phyloP scores from a whole-genome alignment of 1,140 invertebrate species.

The Psilanteris sp. region DNA sequence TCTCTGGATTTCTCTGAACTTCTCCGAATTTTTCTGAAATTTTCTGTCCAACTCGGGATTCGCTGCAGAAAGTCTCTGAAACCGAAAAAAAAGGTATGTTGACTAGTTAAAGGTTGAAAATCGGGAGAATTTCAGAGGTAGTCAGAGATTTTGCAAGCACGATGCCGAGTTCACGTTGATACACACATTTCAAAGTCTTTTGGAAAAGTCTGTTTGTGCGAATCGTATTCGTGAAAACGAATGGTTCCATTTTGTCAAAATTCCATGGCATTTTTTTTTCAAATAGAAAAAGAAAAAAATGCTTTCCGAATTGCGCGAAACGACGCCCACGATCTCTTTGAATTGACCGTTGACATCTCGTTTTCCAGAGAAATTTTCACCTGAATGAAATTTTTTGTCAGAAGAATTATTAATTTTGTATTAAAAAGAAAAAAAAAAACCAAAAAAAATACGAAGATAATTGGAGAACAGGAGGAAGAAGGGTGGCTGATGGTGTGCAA shows the following conservation, averaged over 20 bases:
- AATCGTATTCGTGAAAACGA: too few relatives aligned
- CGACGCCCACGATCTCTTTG: constrained; percentile 13
- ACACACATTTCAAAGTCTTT: constrained; percentile 24
- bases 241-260: constrained; percentile 22
- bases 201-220: constrained; percentile 2
- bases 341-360: constrained; percentile 25
- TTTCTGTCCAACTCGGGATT: constrained; percentile 57
- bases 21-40: constrained; percentile 66
- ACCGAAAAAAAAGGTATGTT: too few relatives aligned
- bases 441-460: too few relatives aligned
- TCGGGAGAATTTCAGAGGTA: constrained; percentile 12
- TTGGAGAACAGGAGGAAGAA: constrained; percentile 5
- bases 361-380: constrained; percentile 59
- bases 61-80: constrained; percentile 32
- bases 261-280: constrained; percentile 16
- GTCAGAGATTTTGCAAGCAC: constrained; percentile 26
- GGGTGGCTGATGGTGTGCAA: constrained; percentile 60
- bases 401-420: too few relatives aligned
- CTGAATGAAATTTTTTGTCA: constrained; percentile 44
- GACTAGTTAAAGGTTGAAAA: too few relatives aligned
- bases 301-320: constrained; percentile 18
- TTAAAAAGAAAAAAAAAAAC: constrained; percentile 9
- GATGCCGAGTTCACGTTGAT: constrained; percentile 17
- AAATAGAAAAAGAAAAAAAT: too few relatives aligned
- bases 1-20: constrained; percentile 66